phyloP scores from a whole-genome alignment of 2,797 vertebrate species.

The Anomalospiza imberbis region DNA sequence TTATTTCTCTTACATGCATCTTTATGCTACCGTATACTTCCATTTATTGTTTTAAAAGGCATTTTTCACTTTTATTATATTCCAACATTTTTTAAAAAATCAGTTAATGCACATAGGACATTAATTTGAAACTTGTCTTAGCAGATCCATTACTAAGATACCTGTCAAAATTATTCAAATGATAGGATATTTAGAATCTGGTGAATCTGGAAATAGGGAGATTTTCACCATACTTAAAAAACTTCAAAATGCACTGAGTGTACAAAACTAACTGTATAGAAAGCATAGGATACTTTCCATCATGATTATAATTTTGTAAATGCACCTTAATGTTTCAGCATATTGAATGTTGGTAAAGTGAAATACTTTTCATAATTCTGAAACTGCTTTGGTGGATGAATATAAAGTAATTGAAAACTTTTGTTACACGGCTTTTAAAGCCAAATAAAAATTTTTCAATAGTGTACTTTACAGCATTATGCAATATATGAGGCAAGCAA shows the following conservation, averaged over 20 bases:
- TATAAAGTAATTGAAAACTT: constrained; percentile 17
- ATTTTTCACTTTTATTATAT: not conserved
- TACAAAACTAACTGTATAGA: not conserved
- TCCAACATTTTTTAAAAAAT: rapidly evolving
- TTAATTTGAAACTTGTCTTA: not conserved
- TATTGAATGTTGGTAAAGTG: not conserved
- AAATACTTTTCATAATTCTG: not conserved
- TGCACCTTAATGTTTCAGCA: not conserved
- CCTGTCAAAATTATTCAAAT: not conserved
- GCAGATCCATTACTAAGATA: not conserved
- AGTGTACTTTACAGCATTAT: not conserved
- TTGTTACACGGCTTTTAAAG: not conserved
- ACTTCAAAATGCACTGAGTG: not conserved
- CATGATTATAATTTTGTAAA: not conserved
- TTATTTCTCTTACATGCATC: not conserved
- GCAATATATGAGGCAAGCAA: constrained; percentile 25
- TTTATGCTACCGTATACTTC: not conserved
- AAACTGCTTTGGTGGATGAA: not conserved
- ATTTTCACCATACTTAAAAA: not conserved
- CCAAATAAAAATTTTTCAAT: not conserved
- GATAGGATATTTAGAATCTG: not conserved
- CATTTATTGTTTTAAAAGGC: not conserved
- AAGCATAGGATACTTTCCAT: not conserved
- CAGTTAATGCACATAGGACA: not conserved
- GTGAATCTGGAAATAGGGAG: not conserved